phyloP scores from a whole-genome alignment of 2,888 invertebrate species.

The Resseliella maxima region DNA sequence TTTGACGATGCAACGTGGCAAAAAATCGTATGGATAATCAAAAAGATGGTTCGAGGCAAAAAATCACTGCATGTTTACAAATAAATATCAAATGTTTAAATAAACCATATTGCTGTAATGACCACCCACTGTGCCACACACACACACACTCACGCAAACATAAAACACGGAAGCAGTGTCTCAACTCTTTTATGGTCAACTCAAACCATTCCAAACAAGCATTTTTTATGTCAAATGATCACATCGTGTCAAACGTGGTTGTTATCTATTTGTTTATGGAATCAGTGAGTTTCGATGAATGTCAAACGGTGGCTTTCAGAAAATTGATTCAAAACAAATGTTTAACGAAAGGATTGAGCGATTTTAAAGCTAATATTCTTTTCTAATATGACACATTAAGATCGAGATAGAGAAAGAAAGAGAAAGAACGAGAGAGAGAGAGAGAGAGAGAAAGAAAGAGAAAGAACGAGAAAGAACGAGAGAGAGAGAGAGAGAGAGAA shows the following conservation, averaged over 20 bases:
- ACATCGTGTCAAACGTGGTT: neutral
- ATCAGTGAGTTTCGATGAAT: neutral
- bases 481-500: no score
- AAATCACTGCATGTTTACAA: conserved; percentile 8
- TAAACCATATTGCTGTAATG: conserved; percentile 8
- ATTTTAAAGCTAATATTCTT: no score
- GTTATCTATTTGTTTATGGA: conserved; percentile 17
- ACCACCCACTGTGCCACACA: neutral
- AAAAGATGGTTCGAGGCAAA: neutral
- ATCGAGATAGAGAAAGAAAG: no score
- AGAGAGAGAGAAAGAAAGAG: no score
- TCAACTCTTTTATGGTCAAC: conserved; percentile 13
- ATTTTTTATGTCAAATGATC: neutral
- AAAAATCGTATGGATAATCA: neutral
- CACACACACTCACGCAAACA: neutral
- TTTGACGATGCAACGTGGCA: neutral
- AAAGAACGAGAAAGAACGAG: no score
- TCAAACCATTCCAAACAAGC: neutral
- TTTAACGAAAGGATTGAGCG: no score
- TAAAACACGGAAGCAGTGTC: conserved; percentile 25
- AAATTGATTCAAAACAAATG: no score
- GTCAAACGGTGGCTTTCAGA: no score
- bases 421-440: no score
- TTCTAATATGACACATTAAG: no score
- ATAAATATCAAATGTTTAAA: conserved; percentile 38